Evolutionary conservation across 2,888 invertebrate genomes (phyloP).

Genomic region (Marasmarcha lunaedactyla): DNA sequence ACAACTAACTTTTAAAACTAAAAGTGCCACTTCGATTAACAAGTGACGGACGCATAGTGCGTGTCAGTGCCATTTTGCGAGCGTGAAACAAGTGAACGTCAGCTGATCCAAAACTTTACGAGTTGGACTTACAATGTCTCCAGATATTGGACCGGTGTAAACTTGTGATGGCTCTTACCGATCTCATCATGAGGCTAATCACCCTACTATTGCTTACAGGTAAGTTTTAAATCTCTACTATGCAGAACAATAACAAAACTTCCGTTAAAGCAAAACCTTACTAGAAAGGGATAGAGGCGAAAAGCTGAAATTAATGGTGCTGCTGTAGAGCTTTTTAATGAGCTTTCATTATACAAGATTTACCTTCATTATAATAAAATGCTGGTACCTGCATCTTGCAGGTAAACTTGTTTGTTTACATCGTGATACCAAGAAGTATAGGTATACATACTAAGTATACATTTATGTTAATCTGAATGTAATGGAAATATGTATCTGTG

Average conservation of each 20-base stretch:
- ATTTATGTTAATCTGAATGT: no score
- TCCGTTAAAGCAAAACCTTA: background rate
- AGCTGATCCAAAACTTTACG: constrained; percentile 66
- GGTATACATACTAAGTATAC: no score
- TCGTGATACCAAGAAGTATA: background rate
- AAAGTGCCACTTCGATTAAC: constrained; percentile 32
- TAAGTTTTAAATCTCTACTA: constrained; percentile 22
- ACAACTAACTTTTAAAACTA: background rate
- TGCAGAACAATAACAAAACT: background rate
- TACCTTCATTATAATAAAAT: constrained; percentile 1
- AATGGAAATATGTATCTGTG: no score
- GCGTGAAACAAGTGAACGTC: constrained; percentile 45
- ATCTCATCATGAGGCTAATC: constrained; percentile 49
- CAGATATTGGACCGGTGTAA: constrained; percentile 15
- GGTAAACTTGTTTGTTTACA: background rate
- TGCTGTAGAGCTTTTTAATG: no score
- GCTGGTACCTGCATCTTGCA: background rate
- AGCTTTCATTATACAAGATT: no score
- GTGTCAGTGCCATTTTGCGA: constrained; percentile 67
- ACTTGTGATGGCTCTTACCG: constrained; percentile 20
- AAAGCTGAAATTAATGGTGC: no score
- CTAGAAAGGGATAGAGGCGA: background rate
- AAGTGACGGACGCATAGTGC: constrained; percentile 67
- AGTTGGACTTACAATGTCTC: constrained; percentile 38
- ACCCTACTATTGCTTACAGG: constrained; percentile 55